phyloP scores from a whole-genome alignment of 2,888 invertebrate genomes.

The Lysandra coridon region DNA sequence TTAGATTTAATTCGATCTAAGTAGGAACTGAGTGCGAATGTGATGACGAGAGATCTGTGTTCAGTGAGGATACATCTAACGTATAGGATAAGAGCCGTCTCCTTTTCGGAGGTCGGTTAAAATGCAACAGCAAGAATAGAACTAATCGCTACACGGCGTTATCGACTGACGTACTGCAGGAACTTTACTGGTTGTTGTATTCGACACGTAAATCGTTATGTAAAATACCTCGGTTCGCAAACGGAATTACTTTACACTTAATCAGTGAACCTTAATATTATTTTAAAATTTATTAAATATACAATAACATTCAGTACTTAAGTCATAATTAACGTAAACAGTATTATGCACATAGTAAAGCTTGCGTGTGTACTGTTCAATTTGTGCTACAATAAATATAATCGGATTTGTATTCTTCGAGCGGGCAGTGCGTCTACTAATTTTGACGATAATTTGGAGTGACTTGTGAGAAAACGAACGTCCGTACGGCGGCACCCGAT shows the following conservation, averaged over 20 bases:
- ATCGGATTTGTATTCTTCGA: constrained; percentile 50
- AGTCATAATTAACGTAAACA: constrained; percentile 40
- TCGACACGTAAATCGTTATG: constrained; percentile 15
- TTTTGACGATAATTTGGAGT: constrained; percentile 27
- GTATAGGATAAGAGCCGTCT: constrained; percentile 49
- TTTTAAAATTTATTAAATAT: constrained; percentile 41
- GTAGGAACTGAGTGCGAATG: constrained; percentile 78
- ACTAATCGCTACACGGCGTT: constrained; percentile 39
- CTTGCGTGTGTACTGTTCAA: constrained; percentile 33
- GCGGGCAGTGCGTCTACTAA: constrained; percentile 41
- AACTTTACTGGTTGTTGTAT: constrained; percentile 45
- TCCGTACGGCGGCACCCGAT: constrained; percentile 39
- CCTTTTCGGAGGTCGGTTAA: constrained; percentile 40
- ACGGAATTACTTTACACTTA: constrained; percentile 27
- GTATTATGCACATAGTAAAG: constrained; percentile 43
- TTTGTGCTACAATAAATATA: constrained; percentile 29
- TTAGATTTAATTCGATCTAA: constrained; percentile 69
- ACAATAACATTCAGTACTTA: constrained; percentile 43
- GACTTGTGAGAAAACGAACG: constrained; percentile 26
- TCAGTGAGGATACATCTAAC: constrained; percentile 49
- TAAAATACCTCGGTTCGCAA: constrained; percentile 12
- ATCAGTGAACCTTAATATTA: constrained; percentile 26
- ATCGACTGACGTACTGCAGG: constrained; percentile 46
- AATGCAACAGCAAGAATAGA: constrained; percentile 64
- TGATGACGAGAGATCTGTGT: constrained; percentile 72